A percentile compares a stretch with the other conserved stretches of the same genome.
These are phyloP conservation scores for Catharus ustulatus DNA, from an alignment of 2,797 vertebrate genomes.

Conservation along the genomic window DNA sequence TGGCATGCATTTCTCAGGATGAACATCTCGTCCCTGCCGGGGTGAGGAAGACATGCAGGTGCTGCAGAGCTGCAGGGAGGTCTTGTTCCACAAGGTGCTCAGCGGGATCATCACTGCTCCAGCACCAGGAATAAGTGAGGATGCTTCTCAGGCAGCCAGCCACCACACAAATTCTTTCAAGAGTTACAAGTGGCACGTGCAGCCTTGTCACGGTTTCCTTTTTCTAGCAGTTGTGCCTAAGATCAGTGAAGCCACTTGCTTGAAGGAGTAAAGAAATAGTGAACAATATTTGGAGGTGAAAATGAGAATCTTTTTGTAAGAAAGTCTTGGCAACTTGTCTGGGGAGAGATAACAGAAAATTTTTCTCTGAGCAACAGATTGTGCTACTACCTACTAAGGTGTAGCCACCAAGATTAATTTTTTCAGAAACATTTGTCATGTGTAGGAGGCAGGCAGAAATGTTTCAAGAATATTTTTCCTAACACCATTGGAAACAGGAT, in stretches of 20 bases:
- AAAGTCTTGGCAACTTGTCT: not conserved
- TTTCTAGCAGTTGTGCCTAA: not conserved
- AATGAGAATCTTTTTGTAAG: not conserved
- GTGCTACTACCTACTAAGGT: not conserved
- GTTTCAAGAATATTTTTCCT: not conserved
- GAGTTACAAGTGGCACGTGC: not conserved
- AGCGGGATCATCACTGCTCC: accelerated
- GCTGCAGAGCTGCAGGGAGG: not conserved
- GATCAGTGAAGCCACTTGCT: not conserved
- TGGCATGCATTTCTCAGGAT: not conserved
- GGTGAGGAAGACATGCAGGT: not conserved
- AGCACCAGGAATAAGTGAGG: accelerated
- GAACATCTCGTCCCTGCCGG: not conserved
- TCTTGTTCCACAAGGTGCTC: accelerated
- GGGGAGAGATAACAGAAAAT: not conserved
- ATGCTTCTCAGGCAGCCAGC: not conserved
- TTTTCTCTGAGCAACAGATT: not conserved
- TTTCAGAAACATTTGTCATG: not conserved
- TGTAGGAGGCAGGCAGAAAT: not conserved
- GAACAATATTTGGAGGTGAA: not conserved
- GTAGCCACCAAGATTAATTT: not conserved
- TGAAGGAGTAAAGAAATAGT: not conserved
- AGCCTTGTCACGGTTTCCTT: not conserved
- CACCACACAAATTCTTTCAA: not conserved
- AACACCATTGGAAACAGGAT: not conserved